Evolutionary conservation across 2,113 vertebrate species (phyloP).

Genomic region (Psittacula cyanocephala): DNA sequence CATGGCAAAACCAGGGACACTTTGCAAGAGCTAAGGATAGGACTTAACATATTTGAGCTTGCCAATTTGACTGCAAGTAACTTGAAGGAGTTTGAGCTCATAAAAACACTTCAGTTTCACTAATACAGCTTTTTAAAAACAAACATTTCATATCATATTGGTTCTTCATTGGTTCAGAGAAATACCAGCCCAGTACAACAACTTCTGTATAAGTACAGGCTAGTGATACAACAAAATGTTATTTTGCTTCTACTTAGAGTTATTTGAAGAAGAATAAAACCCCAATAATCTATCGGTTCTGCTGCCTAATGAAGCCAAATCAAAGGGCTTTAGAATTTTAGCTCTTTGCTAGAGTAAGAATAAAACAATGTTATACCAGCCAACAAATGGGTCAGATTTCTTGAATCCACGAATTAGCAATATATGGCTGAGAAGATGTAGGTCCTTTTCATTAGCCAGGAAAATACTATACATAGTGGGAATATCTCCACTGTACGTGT

Average conservation of each 20-base stretch:
- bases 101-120: neutral
- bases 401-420: neutral
- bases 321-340: neutral
- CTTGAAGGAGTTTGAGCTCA: neutral
- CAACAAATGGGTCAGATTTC: neutral
- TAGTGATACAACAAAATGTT: neutral
- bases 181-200: neutral
- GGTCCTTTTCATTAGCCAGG: neutral
- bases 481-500: neutral
- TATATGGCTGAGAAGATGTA: neutral
- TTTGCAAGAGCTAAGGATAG: neutral
- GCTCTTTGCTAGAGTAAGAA: neutral
- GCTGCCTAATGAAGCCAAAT: neutral
- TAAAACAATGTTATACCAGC: neutral
- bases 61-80: neutral
- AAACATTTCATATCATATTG: neutral
- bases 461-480: neutral
- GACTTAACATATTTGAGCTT: neutral
- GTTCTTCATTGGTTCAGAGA: neutral
- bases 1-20: neutral
- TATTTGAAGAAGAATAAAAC: neutral
- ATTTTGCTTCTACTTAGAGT: neutral
- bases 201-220: neutral
- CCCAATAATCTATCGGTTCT: neutral
- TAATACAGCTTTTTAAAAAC: neutral